Evolutionary conservation across 2,113 vertebrate species (phyloP), one percentile per base, ranked within the genome.

Genomic region (Cettia cetti): DNA sequence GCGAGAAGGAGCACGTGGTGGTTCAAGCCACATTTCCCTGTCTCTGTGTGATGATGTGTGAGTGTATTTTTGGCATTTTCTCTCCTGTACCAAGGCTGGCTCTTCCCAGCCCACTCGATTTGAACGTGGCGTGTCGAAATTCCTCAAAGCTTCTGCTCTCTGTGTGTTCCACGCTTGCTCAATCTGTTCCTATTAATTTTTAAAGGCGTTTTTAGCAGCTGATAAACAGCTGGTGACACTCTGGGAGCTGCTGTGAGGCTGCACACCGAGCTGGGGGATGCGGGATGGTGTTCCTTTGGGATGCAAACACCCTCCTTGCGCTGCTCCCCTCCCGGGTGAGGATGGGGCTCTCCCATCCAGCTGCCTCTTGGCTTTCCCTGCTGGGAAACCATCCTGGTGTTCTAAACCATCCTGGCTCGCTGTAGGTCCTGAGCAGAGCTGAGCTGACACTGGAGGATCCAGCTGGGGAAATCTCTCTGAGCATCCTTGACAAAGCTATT

Each of bases 181-280:
- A 40, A 50, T 83, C 68, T 86, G 91, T 93, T 91, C 92, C 65
- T 45, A 72, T 86, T 52, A 82, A 77, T 92, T 85, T 95, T 91
- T 86, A 92, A 82, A 82, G 10, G 23, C 49, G 11, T 42, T 92
- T 81, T 56, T 53, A 47, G 71, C 59, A 1, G 83, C 37, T 42
- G 91, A 82, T 69, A 71, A 89, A 23, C 94, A 77, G 93, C 92
- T 76, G 80, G 70, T 83, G 91, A 44, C 47, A 7, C 79, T 74
- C 45, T 10, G 0, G 17, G 78, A 70, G 80, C 78, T 50, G 82
- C 9, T 15, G 44, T 23, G 45, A 11, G 12, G 20, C 39, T 7
- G 7, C 13, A 0, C 11, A 1, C 9, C 0, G 16, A 28, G 72
- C 30, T 10, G 24, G 52, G 9, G 78, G 45, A 24, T 24, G 57